phyloP scores from a whole-genome alignment of 1,140 invertebrate genomes.

The Colletes gigas region DNA sequence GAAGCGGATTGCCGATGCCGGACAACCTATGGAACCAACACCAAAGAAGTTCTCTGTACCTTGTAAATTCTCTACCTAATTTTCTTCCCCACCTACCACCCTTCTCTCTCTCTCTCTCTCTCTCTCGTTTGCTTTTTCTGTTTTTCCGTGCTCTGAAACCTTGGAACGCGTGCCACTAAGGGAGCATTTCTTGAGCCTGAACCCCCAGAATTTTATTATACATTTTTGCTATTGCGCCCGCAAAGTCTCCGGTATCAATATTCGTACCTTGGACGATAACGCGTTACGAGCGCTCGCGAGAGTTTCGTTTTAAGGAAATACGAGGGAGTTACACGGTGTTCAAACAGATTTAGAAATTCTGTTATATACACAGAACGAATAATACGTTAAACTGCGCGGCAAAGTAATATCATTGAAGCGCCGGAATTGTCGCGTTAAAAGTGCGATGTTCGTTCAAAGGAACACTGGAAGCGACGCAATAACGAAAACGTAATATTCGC shows the following conservation, averaged over 20 bases:
- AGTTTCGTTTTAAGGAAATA: neutral
- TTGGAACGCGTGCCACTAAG: constrained; percentile 19
- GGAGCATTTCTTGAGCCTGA: constrained; percentile 18
- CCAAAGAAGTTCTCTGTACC: constrained; percentile 46
- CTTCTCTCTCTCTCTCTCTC: neutral
- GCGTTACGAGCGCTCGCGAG: constrained; percentile 3
- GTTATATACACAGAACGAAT: too few relatives aligned
- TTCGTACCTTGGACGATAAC: constrained; percentile 5
- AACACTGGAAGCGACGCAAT: neutral
- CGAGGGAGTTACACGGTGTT: too few relatives aligned
- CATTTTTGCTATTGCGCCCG: constrained; percentile 1
- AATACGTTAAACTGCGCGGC: too few relatives aligned
- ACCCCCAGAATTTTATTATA: neutral
- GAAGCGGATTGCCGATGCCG: constrained; percentile 14
- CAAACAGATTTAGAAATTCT: too few relatives aligned
- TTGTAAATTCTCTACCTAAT: constrained; percentile 44
- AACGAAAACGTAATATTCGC: neutral
- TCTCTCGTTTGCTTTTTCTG: neutral
- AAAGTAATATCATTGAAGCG: too few relatives aligned
- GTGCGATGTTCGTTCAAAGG: too few relatives aligned
- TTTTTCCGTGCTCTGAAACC: neutral
- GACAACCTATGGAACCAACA: constrained; percentile 62
- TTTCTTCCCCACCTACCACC: constrained; percentile 24
- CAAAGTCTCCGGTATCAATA: constrained; percentile 1
- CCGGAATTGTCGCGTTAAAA: too few relatives aligned